Evolutionary conservation across 30 jellyfish, hydroid and myxozoan genomes (phyloP).

Genomic region (Cassiopea xamachana): DNA sequence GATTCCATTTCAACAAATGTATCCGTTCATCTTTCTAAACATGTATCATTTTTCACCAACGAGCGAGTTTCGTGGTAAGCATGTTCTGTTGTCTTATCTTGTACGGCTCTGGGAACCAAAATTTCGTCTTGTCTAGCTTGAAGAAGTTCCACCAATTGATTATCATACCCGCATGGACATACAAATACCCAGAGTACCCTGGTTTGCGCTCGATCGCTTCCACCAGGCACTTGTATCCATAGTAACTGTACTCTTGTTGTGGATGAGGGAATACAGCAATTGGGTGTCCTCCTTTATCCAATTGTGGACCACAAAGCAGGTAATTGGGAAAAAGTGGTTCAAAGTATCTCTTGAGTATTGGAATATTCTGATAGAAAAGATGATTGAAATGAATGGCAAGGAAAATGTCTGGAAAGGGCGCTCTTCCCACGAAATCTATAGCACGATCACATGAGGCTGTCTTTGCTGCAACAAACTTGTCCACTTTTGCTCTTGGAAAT

Average conservation of each 20-base stretch:
- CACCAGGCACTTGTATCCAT: slow-evolving; percentile 73
- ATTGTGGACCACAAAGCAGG: slow-evolving; percentile 74
- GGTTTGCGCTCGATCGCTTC: slow-evolving; percentile 69
- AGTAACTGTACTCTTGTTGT: slow-evolving; percentile 40
- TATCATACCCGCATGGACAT: slow-evolving; percentile 71
- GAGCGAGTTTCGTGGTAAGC: background rate
- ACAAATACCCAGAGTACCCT: slow-evolving; percentile 65
- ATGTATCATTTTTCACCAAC: slow-evolving; percentile 31
- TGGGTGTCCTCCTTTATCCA: slow-evolving; percentile 19
- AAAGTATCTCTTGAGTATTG: slow-evolving; percentile 32
- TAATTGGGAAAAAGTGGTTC: slow-evolving; percentile 48
- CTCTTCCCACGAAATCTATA: background rate
- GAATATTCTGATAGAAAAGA: slow-evolving; percentile 49
- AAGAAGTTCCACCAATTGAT: slow-evolving; percentile 81
- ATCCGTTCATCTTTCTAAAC: slow-evolving; percentile 49
- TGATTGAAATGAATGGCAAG: slow-evolving; percentile 77
- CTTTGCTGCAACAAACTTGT: background rate
- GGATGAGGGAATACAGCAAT: slow-evolving; percentile 20
- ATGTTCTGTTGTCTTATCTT: background rate
- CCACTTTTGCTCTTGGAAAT: too few relatives aligned
- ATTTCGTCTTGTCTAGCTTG: slow-evolving; percentile 30
- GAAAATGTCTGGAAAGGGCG: slow-evolving; percentile 39
- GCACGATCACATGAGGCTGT: background rate
- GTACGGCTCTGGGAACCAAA: slow-evolving; percentile 54
- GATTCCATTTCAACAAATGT: slow-evolving; percentile 11